Evolutionary conservation across 2,797 vertebrate genomes (phyloP), one percentile per base, ranked within the genome.

Genomic region (Sylvilagus floridanus): DNA sequence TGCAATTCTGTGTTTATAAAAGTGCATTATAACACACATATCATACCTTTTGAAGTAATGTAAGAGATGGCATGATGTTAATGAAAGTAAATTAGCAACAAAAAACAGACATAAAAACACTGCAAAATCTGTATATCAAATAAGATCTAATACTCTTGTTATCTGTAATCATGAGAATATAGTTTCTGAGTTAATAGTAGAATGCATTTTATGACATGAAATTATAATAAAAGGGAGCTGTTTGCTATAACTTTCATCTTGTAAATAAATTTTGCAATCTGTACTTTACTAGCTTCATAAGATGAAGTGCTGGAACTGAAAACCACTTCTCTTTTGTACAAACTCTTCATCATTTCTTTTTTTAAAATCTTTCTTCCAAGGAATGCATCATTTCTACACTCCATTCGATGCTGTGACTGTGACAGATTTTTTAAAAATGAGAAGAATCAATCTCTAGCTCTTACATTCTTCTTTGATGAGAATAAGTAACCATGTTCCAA

Each of bases 1-100:
- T 73, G 92, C 62, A 83, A 93, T 90, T 95, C 79, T 94, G 30
- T 60, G 73, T 78, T 94, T 96, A 94, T 96, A 92, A 97, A 0
- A n/a, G 91, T 73, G 54, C 42, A 96, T 95, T 96, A 50, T 95
- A 97, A 98, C 97, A 91, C 86, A 95, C 84, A 28, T 93, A 96
- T 96, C 97, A 92, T 98, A 98, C 96, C 96, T 98, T 97, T 97
- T 97, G 97, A 98, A 95, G 96, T 97, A 97, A 97, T 98, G 96
- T 96, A 96, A 97, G 95, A 96, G 94, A 97, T 97, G 96, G 96
- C 86, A 76, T 97, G 95, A 96, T 97, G 97, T 97, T 97, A 98
- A 98, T 94, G 96, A 97, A 94, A 97, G 91, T 93, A 97, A 97
- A 97, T 98, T 98, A 98, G 95, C 93, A 97, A 97, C 0, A 79